Conservation (phyloP, 2,888 invertebrate species). For the Trissolcus japonicus region DNA sequence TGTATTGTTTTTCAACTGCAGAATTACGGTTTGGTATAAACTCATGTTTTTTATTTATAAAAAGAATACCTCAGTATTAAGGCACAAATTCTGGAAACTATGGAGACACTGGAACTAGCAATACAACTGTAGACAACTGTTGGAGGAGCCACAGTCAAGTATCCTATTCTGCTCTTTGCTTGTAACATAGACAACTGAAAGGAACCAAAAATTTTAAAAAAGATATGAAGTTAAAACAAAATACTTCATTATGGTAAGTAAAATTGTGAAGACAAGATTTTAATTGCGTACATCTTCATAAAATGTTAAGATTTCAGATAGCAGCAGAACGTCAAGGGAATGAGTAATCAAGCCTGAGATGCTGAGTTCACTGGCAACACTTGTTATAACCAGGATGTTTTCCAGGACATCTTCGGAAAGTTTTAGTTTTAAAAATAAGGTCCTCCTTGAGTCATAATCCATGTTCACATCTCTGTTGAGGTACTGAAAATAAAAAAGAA, state of each 20-base stretch:
- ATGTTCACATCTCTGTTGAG: slow-evolving; percentile 8
- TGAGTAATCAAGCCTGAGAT: slow-evolving; percentile 66
- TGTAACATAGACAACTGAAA: slow-evolving; percentile 7
- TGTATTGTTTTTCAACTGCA: too few species aligned
- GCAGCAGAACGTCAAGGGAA: slow-evolving; percentile 25
- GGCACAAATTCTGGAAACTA: slow-evolving; percentile 68
- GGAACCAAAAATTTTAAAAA: background rate
- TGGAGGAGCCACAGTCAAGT: slow-evolving; percentile 68
- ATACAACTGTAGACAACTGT: slow-evolving; percentile 70
- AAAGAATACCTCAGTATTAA: slow-evolving; percentile 61
- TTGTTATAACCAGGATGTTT: slow-evolving; percentile 60
- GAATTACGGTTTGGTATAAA: too few species aligned
- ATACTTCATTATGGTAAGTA: background rate
- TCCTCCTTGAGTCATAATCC: background rate
- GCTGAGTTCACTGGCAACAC: slow-evolving; percentile 62
- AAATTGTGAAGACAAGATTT: background rate
- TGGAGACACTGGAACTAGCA: slow-evolving; percentile 61
- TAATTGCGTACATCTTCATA: slow-evolving; percentile 66
- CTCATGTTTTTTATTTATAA: too few species aligned
- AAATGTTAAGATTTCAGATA: slow-evolving; percentile 61
- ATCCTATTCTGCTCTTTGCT: slow-evolving; percentile 30
- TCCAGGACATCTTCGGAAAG: slow-evolving; percentile 61
- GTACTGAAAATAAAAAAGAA: slow-evolving; percentile 21
- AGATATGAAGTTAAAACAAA: background rate
- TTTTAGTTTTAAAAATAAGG: slow-evolving; percentile 65